Evolutionary conservation across 2,113 vertebrate genomes (phyloP).

Genomic region (Cyanistes caeruleus): DNA sequence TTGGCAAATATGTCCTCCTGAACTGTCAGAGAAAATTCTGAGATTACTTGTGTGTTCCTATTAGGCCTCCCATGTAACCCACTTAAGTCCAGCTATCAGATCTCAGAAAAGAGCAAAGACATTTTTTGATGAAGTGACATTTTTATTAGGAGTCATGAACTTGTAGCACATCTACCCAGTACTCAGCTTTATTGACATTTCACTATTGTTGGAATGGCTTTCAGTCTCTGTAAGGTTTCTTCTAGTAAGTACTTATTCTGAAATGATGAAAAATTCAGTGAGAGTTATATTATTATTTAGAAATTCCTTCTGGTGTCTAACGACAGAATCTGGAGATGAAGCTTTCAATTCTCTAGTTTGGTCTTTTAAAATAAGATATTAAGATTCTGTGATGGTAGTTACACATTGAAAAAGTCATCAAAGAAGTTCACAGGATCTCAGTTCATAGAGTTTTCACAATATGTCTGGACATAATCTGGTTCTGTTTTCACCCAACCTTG

Average conservation of each 20-base stretch:
- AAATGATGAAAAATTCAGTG: background rate
- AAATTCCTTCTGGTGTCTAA: background rate
- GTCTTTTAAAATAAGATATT: background rate
- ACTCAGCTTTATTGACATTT: background rate
- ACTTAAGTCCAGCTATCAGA: background rate
- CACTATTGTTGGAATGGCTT: background rate
- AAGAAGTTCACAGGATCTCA: background rate
- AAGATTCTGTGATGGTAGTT: background rate
- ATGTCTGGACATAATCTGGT: background rate
- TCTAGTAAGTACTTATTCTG: background rate
- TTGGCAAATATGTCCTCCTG: background rate
- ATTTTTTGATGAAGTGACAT: background rate
- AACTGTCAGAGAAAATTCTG: background rate
- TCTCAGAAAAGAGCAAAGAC: background rate
- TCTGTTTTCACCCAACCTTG: background rate
- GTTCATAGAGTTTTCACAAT: background rate
- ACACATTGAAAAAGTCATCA: background rate
- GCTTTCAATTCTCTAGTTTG: background rate
- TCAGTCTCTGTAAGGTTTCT: background rate
- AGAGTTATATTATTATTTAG: background rate
- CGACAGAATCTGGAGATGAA: background rate
- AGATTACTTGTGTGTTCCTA: background rate
- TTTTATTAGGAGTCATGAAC: slow-evolving; percentile 9
- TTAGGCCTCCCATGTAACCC: background rate
- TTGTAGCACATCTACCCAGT: background rate